Evolutionary conservation across 1,140 invertebrate genomes (phyloP), one percentile per base, ranked within the genome.

Genomic region (Spodoptera frugiperda): DNA sequence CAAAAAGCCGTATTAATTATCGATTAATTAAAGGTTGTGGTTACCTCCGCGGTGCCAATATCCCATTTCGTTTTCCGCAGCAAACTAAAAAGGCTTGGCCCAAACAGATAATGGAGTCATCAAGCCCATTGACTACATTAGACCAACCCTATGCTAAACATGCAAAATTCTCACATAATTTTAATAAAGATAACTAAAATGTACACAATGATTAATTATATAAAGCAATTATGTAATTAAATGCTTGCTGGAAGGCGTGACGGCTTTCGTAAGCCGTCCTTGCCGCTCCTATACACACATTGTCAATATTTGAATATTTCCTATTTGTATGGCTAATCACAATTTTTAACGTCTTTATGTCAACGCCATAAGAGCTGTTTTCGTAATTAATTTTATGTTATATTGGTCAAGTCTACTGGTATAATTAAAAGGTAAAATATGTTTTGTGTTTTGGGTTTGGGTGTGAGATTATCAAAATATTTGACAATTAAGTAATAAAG

Each of bases 201-300:
- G 46, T 73, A 59, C 55, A 59, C 25, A 49, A 73, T 73, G 71
- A 73, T 73, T 73, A 73, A 73, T 73, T 59, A 73, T 73, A 14
- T 48, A 57, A 73, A 61, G 15, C 71, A 48, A 73, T 73, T 73
- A 73, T 49, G 33, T 73, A 61, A 73, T 73, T 73, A 73, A 44
- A 49, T 33, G 44, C 14, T 15, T 17, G 33, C 19, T 17, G 9
- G 25, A 70, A 70, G 68, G 53, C 53, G 68, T 71, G 68, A 44
- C 53, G 12, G 8, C 44, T 19, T 39, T 65, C 17, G 39, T 17
- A 65, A 65, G 44, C 33, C 46, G 67, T 70, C 67, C 68, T 57
- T 17, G 68, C 15, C 68, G 12, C 68, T 39, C 68, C 53, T 65
- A 33, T 59, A n/a, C 44, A 39, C 2, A n/a, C 44, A 39, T 3